Evolutionary conservation across 2,888 invertebrate species (phyloP), one percentile per base, ranked within the genome.

Genomic region (Matsumyia berberina): DNA sequence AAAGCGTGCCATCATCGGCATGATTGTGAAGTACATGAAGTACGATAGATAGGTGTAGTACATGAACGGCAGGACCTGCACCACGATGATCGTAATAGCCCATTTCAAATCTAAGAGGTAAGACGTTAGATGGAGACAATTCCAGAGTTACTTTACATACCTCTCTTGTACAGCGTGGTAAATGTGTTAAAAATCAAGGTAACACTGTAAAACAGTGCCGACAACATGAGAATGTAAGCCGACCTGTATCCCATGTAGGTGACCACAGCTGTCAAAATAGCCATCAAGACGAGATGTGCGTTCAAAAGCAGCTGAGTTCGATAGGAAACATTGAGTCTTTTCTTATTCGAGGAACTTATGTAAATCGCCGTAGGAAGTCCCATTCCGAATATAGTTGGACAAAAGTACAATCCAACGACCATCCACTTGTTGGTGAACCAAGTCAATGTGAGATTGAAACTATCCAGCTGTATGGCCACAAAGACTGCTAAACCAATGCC

Each of bases 401-500:
- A 90, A 55, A 90, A 90, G 87, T 92, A 93, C 12, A 93, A 82
- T 31, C 92, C 92, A 64, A 92, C 90, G 8, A 94, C 89, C 79
- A 94, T 90, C 90, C 92, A 93, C 0, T 92, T 92, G 83, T 93
- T 89, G 2, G 93, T 92, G 88, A 92, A 95, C 94, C 95, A 95
- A 24, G 93, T 91, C 93, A 95, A 93, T 0, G 93, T 90, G 5
- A 92, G 87, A 17, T 90, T 90, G 1, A 90, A 88, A 5, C 88
- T 88, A 86, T 93, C 93, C 44, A 93, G 86, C 37, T 92, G 87
- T 12, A 91, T 57, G 1, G 91, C 91, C 37, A 92, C 88, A 0
- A 89, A 69, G 0, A 91, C 37, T 1, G 89, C 88, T 12, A 92
- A 78, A 1, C 88, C 86, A 5, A 90, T 24, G 5, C 90, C 89